Evolutionary conservation across 2,888 invertebrate species (phyloP), one percentile per base, ranked within the genome.

Genomic region (Acanthosepion lycidas): DNA sequence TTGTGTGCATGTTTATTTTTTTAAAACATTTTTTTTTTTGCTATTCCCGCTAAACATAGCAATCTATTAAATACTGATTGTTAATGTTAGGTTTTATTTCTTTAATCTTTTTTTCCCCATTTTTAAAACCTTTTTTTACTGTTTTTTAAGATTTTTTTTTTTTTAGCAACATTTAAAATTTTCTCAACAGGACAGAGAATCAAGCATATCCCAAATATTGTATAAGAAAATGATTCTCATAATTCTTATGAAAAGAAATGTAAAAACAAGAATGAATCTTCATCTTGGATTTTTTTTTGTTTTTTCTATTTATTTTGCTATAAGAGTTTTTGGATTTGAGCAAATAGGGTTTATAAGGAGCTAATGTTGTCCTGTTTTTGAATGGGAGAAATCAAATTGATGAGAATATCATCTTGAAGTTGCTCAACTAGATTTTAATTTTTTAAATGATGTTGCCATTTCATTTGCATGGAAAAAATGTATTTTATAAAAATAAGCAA

Each of bases 401-500:
- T n/a, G 78, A n/a, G 78, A 78, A 78, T 78, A 59, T 59, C 59
- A 59, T 23, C 59, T 59, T 23, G 20, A 78, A 78, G 33, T 33
- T 78, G 0, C n/a, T 78, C 78, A 12, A 78, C 5, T n/a, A 0
- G 6, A 59, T 59, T 23, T 59, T 59, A 23, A 23, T 59, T 59
- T 59, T 59, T 23, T 6, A 59, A 59, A 59, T 20, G 59, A 59
- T 78, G 78, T 78, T 78, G 78, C 78, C 15, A 33, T 78, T 33
- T 15, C n/a, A 78, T 78, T 33, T n/a, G n/a, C n/a, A 78, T 78
- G 33, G 33, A 78, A n/a, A 78, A 78, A n/a, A n/a, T n/a, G 15
- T n/a, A n/a, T 78, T 78, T 78, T 78, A 78, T 78, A 78, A 78
- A 78, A 78, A 78, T 78, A 78, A 78, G n/a, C 78, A 78, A 78